Percentiles rank a stretch among this genome's conserved stretches.
These are phyloP conservation scores for Lasioglossum lativentre DNA, from an alignment of 2,888 invertebrate genomes.

Conservation along the genomic window DNA sequence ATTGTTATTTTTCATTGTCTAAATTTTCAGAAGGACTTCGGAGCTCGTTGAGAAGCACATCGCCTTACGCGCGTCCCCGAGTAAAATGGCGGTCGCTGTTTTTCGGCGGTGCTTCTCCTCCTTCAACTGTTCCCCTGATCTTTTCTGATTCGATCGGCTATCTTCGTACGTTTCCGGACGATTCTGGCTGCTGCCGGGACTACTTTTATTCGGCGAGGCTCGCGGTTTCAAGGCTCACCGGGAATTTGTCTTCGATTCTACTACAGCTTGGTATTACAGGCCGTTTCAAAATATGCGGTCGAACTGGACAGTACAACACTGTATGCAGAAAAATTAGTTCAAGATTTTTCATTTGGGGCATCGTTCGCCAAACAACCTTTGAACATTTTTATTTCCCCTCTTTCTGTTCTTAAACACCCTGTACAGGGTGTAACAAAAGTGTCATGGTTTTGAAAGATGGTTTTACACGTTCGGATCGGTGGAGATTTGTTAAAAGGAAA, in stretches of 20 bases:
- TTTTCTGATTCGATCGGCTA: constrained; percentile 75
- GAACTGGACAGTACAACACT: neutral
- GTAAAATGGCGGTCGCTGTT: constrained; percentile 29
- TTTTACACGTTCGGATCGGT: too few relatives aligned
- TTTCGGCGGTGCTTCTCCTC: constrained; percentile 59
- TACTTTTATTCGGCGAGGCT: constrained; percentile 54
- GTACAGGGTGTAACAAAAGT: too few relatives aligned
- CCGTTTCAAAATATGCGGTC: neutral
- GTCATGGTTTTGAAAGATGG: too few relatives aligned
- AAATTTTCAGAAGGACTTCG: neutral
- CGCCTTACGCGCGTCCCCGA: neutral
- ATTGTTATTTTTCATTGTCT: neutral
- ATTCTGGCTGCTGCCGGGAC: constrained; percentile 41
- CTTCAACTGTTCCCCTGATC: constrained; percentile 73
- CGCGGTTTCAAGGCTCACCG: constrained; percentile 27
- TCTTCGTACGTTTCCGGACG: constrained; percentile 75
- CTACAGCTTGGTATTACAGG: neutral
- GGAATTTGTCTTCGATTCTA: neutral
- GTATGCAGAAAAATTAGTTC: too few relatives aligned
- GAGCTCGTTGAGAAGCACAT: neutral
- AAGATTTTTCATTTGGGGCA: neutral
- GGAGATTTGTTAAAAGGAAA: too few relatives aligned
- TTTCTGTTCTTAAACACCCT: neutral
- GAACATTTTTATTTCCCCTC: neutral
- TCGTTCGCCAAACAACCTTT: neutral